These are phyloP conservation scores for Globia sparganii DNA, from an alignment of 2,888 invertebrate genomes.

Conservation along the genomic window DNA sequence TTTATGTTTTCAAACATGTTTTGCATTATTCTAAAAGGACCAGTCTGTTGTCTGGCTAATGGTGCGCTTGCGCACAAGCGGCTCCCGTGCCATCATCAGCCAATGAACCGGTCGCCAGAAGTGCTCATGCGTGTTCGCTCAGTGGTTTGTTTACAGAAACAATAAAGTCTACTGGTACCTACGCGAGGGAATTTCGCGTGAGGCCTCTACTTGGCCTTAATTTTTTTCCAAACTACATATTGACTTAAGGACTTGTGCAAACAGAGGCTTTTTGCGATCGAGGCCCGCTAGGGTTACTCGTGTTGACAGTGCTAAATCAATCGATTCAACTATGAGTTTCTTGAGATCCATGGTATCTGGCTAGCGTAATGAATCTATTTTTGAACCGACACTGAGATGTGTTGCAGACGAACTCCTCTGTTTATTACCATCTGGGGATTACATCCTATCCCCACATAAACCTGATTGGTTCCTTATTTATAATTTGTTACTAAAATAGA, in stretches of 20 bases:
- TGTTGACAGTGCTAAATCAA: constrained; percentile 82
- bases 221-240: constrained; percentile 79
- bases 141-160: constrained; percentile 83
- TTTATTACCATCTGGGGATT: constrained; percentile 53
- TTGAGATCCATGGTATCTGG: constrained; percentile 42
- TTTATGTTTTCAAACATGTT: constrained; percentile 70
- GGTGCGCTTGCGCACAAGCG: constrained; percentile 65
- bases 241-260: constrained; percentile 80
- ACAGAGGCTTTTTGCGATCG: constrained; percentile 83
- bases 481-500: constrained; percentile 60
- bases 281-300: constrained; percentile 85
- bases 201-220: constrained; percentile 82
- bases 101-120: constrained; percentile 81
- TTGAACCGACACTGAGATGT: constrained; percentile 18
- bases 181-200: constrained; percentile 83
- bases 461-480: constrained; percentile 54
- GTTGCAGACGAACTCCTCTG: constrained; percentile 35
- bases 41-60: constrained; percentile 66
- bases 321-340: constrained; percentile 71
- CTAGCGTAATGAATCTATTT: constrained; percentile 43
- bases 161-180: constrained; percentile 84
- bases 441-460: constrained; percentile 42
- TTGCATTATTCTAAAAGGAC: constrained; percentile 70
- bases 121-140: constrained; percentile 84
- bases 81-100: constrained; percentile 82